These are phyloP conservation scores for Siniperca knerii DNA, from an alignment of 2,113 vertebrate species.

Conservation along the genomic window DNA sequence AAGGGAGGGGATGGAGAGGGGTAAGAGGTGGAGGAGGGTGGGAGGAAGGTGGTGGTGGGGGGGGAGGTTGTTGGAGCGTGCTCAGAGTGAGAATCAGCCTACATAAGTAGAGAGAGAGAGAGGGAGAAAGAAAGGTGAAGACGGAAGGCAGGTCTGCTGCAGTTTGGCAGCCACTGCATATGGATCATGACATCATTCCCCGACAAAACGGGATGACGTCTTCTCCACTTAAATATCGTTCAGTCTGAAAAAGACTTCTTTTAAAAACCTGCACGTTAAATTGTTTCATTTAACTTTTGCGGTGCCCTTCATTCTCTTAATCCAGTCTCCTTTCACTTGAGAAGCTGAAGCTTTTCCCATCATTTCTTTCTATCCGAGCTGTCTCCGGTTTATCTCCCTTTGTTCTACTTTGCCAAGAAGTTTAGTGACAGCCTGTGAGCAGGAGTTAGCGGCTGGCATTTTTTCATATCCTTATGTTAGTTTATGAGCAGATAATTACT, in stretches of 20 bases:
- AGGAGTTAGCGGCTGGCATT: not conserved
- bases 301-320: constrained; percentile 42
- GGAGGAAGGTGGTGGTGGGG: not conserved
- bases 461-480: constrained; percentile 32
- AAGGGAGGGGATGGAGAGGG: constrained; percentile 24
- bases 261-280: constrained; percentile 20
- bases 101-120: constrained; percentile 50
- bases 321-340: constrained; percentile 37
- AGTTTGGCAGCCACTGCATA: constrained; percentile 59
- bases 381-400: constrained; percentile 31
- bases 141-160: constrained; percentile 59
- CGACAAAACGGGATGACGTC: constrained; percentile 17
- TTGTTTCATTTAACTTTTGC: constrained; percentile 49
- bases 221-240: constrained; percentile 14
- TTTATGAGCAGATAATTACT: constrained; percentile 47
- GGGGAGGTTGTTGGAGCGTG: constrained; percentile 39
- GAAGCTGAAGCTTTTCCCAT: constrained; percentile 41
- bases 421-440: constrained; percentile 22
- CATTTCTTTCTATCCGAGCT: constrained; percentile 22
- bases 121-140: constrained; percentile 57
- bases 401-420: constrained; percentile 29
- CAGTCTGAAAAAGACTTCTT: constrained; percentile 9
- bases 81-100: constrained; percentile 65
- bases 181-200: constrained; percentile 67
- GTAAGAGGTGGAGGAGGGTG: constrained; percentile 10